A percentile compares a stretch with the other conserved stretches of the same genome.
phyloP scores from a whole-genome alignment of 2,797 vertebrate species.

The Myotis pilosus region DNA sequence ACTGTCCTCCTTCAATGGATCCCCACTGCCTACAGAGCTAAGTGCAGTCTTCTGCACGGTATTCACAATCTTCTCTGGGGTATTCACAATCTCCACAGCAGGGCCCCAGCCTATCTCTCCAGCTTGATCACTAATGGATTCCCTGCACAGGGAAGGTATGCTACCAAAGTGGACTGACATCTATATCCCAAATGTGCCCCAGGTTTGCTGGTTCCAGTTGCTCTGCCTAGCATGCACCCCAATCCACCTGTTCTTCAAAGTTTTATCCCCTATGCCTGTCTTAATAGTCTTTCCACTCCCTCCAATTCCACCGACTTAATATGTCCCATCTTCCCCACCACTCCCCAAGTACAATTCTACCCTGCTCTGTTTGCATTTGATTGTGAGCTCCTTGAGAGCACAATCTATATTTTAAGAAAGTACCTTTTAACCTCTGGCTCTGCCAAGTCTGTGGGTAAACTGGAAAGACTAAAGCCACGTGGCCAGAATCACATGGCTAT shows the following conservation, averaged over 20 bases:
- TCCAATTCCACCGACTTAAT: too few species aligned
- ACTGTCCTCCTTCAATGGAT: not conserved
- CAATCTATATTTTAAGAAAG: not conserved
- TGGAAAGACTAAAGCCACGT: not conserved
- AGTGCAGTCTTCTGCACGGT: not conserved
- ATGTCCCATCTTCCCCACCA: not conserved
- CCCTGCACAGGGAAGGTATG: rapidly evolving
- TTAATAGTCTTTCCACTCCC: not conserved
- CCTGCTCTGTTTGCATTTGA: not conserved
- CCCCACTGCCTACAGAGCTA: not conserved
- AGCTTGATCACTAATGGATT: not conserved
- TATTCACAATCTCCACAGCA: too few species aligned
- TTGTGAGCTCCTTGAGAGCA: not conserved
- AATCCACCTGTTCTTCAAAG: not conserved
- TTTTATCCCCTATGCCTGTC: not conserved
- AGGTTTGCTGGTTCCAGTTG: not conserved
- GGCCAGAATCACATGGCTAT: not conserved
- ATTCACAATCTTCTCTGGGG: not conserved
- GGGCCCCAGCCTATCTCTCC: too few species aligned
- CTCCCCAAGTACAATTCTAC: not conserved
- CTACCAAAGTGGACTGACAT: not conserved
- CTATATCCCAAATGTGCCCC: too few species aligned
- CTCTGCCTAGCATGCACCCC: too few species aligned
- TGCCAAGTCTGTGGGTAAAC: not conserved
- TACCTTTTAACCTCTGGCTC: not conserved